Percentiles rank a stretch among this genome's conserved stretches.
phyloP scores from a whole-genome alignment of 2,888 invertebrate species.

The Oeneis ivallda region DNA sequence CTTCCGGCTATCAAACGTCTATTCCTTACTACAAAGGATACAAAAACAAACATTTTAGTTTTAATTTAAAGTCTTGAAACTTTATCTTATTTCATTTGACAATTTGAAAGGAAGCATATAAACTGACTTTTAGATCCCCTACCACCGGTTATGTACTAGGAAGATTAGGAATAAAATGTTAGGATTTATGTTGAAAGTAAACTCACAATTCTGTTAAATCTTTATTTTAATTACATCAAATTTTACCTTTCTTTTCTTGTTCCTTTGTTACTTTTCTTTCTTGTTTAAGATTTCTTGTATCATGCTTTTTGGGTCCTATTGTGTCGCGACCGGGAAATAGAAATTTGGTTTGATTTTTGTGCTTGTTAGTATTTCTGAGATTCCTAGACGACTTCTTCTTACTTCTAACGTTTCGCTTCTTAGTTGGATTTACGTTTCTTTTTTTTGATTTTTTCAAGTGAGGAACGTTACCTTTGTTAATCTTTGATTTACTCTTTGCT shows the following conservation, averaged over 20 bases:
- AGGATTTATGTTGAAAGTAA: constrained; percentile 25
- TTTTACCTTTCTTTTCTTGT: constrained; percentile 32
- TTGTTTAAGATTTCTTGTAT: constrained; percentile 11
- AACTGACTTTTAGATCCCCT: neutral
- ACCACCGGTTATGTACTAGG: neutral
- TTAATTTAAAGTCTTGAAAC: neutral
- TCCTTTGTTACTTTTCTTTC: neutral
- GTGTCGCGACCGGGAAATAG: neutral
- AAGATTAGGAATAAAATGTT: neutral
- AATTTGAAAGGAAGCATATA: neutral
- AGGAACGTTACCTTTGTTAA: constrained; percentile 4
- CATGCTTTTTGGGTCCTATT: neutral
- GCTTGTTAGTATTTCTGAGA: constrained; percentile 22
- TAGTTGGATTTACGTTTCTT: neutral
- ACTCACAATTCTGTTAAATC: constrained; percentile 30
- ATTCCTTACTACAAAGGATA: constrained; percentile 44
- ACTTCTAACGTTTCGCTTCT: neutral
- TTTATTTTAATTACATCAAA: constrained; percentile 31
- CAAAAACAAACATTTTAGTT: constrained; percentile 3
- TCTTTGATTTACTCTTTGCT: constrained; percentile 9
- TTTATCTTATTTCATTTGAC: neutral
- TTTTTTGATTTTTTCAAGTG: constrained; percentile 3
- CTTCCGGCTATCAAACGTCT: constrained; percentile 62
- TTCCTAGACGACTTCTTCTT: constrained; percentile 13
- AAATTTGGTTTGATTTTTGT: constrained; percentile 6